These are phyloP conservation scores for Eilema depressum DNA, from an alignment of 2,888 invertebrate genomes.

Conservation along the genomic window DNA sequence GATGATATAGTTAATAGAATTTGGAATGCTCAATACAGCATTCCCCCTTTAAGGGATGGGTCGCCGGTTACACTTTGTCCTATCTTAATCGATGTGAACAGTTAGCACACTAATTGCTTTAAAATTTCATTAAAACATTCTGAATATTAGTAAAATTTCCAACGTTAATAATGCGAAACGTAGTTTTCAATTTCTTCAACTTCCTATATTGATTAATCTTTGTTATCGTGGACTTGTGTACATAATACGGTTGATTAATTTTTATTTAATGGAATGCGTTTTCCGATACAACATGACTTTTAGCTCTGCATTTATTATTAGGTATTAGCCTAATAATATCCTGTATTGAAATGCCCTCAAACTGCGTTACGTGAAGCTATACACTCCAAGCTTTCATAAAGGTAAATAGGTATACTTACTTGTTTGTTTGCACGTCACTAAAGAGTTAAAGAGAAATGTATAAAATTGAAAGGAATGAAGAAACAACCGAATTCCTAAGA, in stretches of 20 bases:
- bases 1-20: no score
- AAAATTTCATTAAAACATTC: not conserved
- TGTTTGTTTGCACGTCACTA: no score
- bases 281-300: constrained; percentile 2
- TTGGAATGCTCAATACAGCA: no score
- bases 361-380: not conserved
- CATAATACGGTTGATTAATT: constrained; percentile 20
- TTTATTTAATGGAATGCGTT: constrained; percentile 17
- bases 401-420: no score
- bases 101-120: no score
- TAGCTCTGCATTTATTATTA: not conserved
- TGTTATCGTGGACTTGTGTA: constrained; percentile 27
- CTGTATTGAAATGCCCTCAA: not conserved
- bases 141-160: constrained; percentile 20
- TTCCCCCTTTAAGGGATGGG: no score
- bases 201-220: constrained; percentile 24
- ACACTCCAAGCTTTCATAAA: not conserved
- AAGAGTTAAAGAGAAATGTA: not conserved
- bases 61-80: no score
- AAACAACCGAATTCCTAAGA: not conserved
- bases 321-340: not conserved
- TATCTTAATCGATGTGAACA: no score
- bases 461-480: not conserved
- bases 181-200: constrained; percentile 34
- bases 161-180: constrained; percentile 19